These are phyloP conservation scores for Caretta caretta DNA, from an alignment of 2,113 vertebrate genomes.

Conservation along the genomic window DNA sequence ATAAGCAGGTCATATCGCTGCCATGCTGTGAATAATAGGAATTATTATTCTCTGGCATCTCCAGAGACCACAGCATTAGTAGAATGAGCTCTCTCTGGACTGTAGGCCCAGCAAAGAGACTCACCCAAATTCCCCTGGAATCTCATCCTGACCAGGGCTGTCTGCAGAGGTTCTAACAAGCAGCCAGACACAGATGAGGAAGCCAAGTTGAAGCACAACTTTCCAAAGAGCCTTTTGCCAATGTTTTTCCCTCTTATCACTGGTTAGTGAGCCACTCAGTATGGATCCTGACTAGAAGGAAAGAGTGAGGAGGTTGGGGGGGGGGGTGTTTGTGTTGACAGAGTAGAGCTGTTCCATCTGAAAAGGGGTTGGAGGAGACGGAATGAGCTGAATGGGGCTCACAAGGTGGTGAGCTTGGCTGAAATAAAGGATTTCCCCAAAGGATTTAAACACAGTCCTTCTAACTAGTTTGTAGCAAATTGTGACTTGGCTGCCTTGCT, in stretches of 20 bases:
- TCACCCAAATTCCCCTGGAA: accelerated
- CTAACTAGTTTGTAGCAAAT: not conserved
- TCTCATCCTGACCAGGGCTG: not conserved
- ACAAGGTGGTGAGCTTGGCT: not conserved
- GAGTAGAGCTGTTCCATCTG: not conserved
- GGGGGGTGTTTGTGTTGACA: not conserved
- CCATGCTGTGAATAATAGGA: conserved; percentile 22
- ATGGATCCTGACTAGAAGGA: not conserved
- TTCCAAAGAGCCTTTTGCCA: not conserved
- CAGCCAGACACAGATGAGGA: not conserved
- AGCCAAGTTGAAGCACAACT: accelerated
- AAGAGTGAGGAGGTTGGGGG: not conserved
- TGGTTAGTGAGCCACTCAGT: not conserved
- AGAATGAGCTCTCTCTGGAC: accelerated
- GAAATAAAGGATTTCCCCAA: not conserved
- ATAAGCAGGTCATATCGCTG: conserved; percentile 16
- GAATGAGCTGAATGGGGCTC: not conserved
- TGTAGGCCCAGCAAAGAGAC: not conserved
- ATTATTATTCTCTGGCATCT: conserved; percentile 29
- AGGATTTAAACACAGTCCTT: not conserved
- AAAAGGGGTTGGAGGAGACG: not conserved
- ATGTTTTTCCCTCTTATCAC: not conserved
- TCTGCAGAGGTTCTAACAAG: accelerated
- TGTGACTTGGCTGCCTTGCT: not conserved
- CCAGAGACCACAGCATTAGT: accelerated